Evolutionary conservation across 2,797 vertebrate genomes (phyloP).

Genomic region (Phoebastria nigripes): DNA sequence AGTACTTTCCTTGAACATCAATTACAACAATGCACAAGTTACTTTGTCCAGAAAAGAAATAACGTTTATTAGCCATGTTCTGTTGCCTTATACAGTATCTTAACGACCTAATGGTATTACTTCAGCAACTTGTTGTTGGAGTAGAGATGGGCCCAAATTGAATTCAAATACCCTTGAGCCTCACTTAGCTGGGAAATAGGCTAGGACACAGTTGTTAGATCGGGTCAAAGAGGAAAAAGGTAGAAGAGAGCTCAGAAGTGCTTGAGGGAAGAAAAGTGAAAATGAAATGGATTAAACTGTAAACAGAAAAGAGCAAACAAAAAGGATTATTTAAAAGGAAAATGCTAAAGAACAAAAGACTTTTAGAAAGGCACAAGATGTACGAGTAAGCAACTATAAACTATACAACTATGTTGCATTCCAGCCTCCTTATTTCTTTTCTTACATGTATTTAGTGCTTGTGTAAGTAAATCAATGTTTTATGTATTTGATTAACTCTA

Average conservation of each 20-base stretch:
- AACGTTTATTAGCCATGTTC: slow-evolving; percentile 1
- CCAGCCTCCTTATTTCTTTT: neutral
- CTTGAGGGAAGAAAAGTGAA: slow-evolving; percentile 3
- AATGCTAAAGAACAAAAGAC: neutral
- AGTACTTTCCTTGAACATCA: slow-evolving; percentile 14
- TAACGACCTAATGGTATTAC: slow-evolving; percentile 37
- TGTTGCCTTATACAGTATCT: neutral
- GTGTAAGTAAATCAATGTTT: neutral
- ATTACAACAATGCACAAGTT: neutral
- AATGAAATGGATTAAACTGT: slow-evolving; percentile 20
- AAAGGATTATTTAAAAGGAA: neutral
- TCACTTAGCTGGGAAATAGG: slow-evolving; percentile 42
- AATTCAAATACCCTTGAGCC: slow-evolving; percentile 57
- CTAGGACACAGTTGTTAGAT: slow-evolving; percentile 48
- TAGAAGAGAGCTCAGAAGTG: neutral
- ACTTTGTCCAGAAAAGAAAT: slow-evolving; percentile 25
- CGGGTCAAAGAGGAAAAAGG: slow-evolving; percentile 31
- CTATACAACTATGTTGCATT: neutral
- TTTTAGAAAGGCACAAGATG: neutral
- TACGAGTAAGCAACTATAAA: neutral
- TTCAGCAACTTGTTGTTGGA: neutral
- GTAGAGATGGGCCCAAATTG: slow-evolving; percentile 34
- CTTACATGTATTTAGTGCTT: neutral
- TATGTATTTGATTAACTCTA: neutral
- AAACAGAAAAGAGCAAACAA: slow-evolving; percentile 5